Conservation (phyloP, 30 jellyfish, hydroid and myxozoan species). For the Hydractinia echinata region DNA sequence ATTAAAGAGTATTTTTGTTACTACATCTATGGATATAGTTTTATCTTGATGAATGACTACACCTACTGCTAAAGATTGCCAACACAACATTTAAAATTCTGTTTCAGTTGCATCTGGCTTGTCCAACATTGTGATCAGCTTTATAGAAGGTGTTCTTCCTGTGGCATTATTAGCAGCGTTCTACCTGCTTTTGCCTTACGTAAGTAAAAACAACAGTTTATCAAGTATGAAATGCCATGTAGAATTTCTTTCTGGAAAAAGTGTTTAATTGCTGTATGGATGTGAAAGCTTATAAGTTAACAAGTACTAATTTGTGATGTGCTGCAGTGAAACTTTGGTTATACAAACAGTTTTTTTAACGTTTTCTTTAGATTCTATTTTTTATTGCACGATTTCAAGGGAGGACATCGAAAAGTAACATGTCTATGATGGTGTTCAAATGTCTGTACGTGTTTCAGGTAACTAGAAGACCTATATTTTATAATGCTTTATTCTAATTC, state of each 20-base stretch:
- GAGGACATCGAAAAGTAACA: slow-evolving; percentile 39
- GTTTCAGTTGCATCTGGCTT: slow-evolving; percentile 45
- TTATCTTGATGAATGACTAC: too few relatives aligned
- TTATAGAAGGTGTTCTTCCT: slow-evolving; percentile 76
- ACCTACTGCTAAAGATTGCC: too few relatives aligned
- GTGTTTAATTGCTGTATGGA: too few relatives aligned
- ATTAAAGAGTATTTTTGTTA: too few relatives aligned
- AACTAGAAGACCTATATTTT: not conserved
- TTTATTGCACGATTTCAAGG: slow-evolving; percentile 67
- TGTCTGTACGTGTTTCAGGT: slow-evolving; percentile 45
- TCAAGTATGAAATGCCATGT: too few relatives aligned
- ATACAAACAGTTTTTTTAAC: not conserved
- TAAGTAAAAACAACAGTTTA: slow-evolving; percentile 4
- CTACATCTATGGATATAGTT: too few relatives aligned
- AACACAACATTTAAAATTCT: not conserved
- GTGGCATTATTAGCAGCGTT: slow-evolving; percentile 44
- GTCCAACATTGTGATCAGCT: slow-evolving; percentile 34
- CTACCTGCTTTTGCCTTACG: slow-evolving; percentile 57
- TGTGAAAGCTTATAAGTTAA: too few relatives aligned
- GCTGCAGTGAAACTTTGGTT: too few relatives aligned
- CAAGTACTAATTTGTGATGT: too few relatives aligned
- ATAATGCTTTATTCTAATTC: too few relatives aligned
- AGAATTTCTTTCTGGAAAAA: too few relatives aligned
- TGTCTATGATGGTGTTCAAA: slow-evolving; percentile 51
- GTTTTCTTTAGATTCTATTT: slow-evolving; percentile 43